These are phyloP conservation scores for Drosophila anomalipes DNA, from an alignment of 2,888 invertebrate genomes.

Conservation along the genomic window DNA sequence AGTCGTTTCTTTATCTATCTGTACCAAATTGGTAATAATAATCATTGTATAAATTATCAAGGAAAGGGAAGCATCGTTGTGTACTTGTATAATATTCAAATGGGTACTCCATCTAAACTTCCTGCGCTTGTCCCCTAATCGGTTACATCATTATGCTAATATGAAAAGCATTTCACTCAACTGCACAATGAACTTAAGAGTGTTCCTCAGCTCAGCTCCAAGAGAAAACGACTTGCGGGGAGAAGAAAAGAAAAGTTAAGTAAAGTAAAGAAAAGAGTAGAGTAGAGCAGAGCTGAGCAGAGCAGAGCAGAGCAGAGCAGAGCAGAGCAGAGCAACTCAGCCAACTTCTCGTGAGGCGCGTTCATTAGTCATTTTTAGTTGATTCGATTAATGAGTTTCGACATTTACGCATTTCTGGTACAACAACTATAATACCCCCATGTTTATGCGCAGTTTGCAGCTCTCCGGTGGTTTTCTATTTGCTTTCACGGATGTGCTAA, in stretches of 20 bases:
- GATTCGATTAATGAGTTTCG: conserved; percentile 80
- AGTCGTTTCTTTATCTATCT: neutral
- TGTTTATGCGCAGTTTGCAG: conserved; percentile 9
- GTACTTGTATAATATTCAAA: conserved; percentile 13
- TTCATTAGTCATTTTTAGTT: conserved; percentile 77
- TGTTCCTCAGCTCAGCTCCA: conserved; percentile 5
- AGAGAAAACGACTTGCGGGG: neutral
- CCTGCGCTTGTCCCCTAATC: conserved; percentile 12
- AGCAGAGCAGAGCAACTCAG: conserved; percentile 8
- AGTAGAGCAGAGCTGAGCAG: neutral
- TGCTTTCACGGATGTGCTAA: conserved; percentile 65
- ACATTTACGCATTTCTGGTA: conserved; percentile 64
- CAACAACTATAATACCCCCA: conserved; percentile 7
- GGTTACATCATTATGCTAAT: neutral
- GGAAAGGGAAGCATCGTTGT: neutral
- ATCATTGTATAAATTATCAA: neutral
- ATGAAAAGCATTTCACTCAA: conserved; percentile 18
- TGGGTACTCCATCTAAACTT: neutral
- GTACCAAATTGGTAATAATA: too few species aligned
- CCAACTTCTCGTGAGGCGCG: conserved; percentile 46
- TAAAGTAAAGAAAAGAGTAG: neutral
- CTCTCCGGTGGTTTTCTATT: conserved; percentile 46
- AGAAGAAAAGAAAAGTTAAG: neutral
- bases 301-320: neutral
- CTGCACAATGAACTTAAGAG: conserved; percentile 8